Evolutionary conservation across 2,888 invertebrate genomes (phyloP).

Genomic region (Drosophila stalkeri): DNA sequence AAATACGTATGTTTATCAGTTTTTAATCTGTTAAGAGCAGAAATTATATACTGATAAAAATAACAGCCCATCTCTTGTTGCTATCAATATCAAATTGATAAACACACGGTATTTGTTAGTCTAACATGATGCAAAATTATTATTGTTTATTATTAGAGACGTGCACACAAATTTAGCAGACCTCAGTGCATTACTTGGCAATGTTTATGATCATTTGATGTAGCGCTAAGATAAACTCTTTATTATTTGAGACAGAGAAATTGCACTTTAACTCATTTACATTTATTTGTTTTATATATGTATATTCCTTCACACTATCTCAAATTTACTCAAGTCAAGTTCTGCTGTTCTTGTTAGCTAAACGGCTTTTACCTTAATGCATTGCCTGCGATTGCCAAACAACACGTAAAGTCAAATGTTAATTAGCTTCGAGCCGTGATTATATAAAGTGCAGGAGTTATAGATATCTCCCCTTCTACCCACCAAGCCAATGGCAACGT

Average conservation of each 20-base stretch:
- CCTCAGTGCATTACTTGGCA: background rate
- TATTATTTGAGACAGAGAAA: background rate
- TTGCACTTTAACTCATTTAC: background rate
- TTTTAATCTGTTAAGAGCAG: background rate
- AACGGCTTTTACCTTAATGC: constrained; percentile 18
- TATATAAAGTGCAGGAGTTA: constrained; percentile 44
- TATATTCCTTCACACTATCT: background rate
- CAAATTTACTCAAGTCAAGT: background rate
- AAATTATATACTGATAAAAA: background rate
- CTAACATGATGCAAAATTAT: background rate
- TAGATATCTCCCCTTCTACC: background rate
- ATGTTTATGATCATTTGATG: background rate
- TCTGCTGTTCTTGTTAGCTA: constrained; percentile 8
- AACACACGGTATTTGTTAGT: background rate
- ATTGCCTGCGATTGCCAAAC: constrained; percentile 8
- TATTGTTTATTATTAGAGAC: background rate
- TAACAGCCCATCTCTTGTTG: background rate
- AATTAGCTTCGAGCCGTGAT: constrained; percentile 29
- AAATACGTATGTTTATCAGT: background rate
- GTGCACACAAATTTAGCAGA: background rate
- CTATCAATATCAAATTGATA: background rate
- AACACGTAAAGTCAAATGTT: constrained; percentile 15
- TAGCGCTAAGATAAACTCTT: background rate
- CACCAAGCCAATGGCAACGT: constrained; percentile 15
- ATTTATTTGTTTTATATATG: background rate